Base-by-base conservation (phyloP, 2,113 vertebrate genomes). In the Hymenochirus boettgeri region DNA sequence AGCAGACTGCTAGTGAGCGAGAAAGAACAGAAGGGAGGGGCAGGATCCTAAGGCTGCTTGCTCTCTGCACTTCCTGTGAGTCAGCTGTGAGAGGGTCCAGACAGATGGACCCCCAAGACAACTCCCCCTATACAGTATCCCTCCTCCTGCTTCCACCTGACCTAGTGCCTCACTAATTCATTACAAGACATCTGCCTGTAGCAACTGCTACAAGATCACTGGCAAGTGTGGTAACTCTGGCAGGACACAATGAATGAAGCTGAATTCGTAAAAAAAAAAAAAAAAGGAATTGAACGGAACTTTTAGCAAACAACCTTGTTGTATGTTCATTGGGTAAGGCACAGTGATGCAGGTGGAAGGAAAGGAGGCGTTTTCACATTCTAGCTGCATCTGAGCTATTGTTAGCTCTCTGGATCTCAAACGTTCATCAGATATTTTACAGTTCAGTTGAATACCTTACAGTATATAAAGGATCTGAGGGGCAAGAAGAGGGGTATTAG, bases 11-110 rank as follows among this genome's bases (percentile, higher is more conserved):
- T 26, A 53, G 61, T 62, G 27, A 47, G 52, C 26, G 56, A 24
- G 24, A 21, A 24, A 57, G 27, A 23, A 39, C 45, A 26, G 26
- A 21, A 23, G 58, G 72, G 71, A 73, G 77, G 75, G 67, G 77
- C 73, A 57, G 73, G 71, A 61, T 69, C 72, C 73, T 9, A 66
- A n/a, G 23, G 69, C 62, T 19, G 65, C 60, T 35, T 35, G 15
- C 10, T 52, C 56, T 35, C 75, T 64, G 75, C 74, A 78, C 75
- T 83, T 85, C 82, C 82, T 83, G 82, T 82, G 79, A 82, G 79
- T 82, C 83, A 82, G 82, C 79, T 73, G 69, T 64, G 72, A 78
- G 74, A 65, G 79, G 82, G 81, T 80, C 78, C 70, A 57, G 71
- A 69, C 67, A 52, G 74, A 77, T 75, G 80, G 77, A 79, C 78